Conservation (phyloP, 2,797 vertebrate species). For the Pelochelys cantorii region DNA sequence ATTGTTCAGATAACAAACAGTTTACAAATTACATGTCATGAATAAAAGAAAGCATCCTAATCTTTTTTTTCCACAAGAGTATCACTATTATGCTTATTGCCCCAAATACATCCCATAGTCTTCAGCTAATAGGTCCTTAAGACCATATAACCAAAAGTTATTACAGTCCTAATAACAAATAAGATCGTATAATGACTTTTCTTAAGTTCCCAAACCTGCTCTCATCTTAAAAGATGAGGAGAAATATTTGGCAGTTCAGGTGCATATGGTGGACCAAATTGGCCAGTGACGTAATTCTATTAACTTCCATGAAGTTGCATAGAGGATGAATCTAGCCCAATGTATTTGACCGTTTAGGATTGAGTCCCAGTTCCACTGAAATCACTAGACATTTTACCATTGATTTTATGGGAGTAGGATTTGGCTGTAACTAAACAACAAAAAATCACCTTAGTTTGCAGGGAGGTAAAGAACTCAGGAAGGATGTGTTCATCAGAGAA, state of each 20-base stretch:
- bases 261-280: fast-evolving
- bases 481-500: too few relatives aligned
- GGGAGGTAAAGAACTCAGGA: too few relatives aligned
- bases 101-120: neutral
- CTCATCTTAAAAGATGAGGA: neutral
- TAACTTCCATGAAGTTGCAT: neutral
- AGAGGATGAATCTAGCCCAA: neutral
- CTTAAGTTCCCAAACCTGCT: neutral
- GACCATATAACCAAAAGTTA: neutral
- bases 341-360: neutral
- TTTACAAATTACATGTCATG: neutral
- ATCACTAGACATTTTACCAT: neutral
- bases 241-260: neutral
- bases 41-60: neutral
- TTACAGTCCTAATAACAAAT: neutral
- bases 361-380: neutral
- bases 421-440: too few relatives aligned
- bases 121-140: neutral
- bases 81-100: neutral
- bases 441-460: too few relatives aligned
- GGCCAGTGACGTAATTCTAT: neutral
- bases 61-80: neutral
- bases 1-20: neutral
- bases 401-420: neutral
- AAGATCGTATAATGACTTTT: neutral